Conservation (phyloP, 2,113 vertebrate species). For the Dicrurus megarhynchus region DNA sequence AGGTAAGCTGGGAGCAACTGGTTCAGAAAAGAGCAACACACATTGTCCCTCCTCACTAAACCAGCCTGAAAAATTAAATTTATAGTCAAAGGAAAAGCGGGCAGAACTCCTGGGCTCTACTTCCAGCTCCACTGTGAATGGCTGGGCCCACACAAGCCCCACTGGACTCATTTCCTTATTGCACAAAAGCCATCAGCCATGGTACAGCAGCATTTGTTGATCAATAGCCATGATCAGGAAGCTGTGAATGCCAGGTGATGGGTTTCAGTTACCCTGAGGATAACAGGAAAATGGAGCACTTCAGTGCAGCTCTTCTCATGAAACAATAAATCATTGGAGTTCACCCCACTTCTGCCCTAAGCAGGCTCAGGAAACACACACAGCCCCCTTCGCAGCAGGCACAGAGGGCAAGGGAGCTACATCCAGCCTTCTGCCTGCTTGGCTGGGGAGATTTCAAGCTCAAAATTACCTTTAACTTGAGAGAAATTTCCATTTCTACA, state of each 20-base stretch:
- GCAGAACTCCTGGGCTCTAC: not conserved
- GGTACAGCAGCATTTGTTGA: not conserved
- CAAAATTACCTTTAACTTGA: not conserved
- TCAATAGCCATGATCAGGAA: not conserved
- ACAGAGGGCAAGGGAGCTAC: not conserved
- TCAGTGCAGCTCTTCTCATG: not conserved
- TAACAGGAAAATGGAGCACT: not conserved
- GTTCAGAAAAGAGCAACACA: not conserved
- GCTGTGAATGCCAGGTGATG: not conserved
- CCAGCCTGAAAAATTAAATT: not conserved
- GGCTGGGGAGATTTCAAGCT: not conserved
- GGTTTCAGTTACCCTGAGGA: not conserved
- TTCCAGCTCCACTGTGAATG: not conserved
- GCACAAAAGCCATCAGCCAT: not conserved
- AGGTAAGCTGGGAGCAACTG: constrained; percentile 63
- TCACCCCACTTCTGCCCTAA: not conserved
- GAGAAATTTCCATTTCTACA: not conserved
- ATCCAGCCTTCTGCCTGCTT: not conserved
- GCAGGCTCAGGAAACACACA: not conserved
- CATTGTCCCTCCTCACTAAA: not conserved
- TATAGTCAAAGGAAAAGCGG: not conserved
- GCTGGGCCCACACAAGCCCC: not conserved
- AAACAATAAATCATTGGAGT: not conserved
- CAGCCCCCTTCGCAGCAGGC: not conserved
- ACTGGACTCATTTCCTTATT: not conserved